These are phyloP conservation scores for Thunnus maccoyii DNA, from an alignment of 2,113 vertebrate genomes.

Conservation along the genomic window DNA sequence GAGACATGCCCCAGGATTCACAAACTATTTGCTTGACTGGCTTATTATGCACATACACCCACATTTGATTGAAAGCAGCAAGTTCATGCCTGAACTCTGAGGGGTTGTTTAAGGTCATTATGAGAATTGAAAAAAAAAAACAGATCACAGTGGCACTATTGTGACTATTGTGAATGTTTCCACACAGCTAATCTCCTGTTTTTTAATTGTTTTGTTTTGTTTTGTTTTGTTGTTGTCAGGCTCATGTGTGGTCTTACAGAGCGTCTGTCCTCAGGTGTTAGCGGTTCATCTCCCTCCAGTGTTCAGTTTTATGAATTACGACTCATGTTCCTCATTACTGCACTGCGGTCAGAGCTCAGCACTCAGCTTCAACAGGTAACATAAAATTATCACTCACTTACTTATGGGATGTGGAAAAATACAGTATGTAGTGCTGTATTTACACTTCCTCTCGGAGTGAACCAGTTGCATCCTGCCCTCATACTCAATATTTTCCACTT, in stretches of 20 bases:
- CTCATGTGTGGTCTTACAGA: slow-evolving; percentile 80
- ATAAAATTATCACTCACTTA: not conserved
- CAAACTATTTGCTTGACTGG: not conserved
- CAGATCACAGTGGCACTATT: not conserved
- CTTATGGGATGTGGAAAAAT: not conserved
- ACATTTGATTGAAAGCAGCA: not conserved
- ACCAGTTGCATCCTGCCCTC: not conserved
- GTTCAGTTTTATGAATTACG: slow-evolving; percentile 87
- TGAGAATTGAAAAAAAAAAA: no score
- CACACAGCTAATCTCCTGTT: not conserved
- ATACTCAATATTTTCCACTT: not conserved
- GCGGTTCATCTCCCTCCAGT: slow-evolving; percentile 69
- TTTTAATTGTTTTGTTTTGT: no score
- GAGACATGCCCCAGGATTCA: not conserved
- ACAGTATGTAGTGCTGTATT: not conserved
- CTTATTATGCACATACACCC: not conserved
- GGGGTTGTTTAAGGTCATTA: not conserved
- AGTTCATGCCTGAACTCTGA: not conserved
- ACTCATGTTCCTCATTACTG: slow-evolving; percentile 86
- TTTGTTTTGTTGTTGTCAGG: slow-evolving; percentile 43
- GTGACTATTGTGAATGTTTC: not conserved
- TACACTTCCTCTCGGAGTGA: not conserved
- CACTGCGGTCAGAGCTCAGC: slow-evolving; percentile 83
- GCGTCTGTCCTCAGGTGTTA: slow-evolving; percentile 62
- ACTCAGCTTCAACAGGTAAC: slow-evolving; percentile 80